phyloP scores from a whole-genome alignment of 2,113 vertebrate species.

The Rhinolophus sinicus region DNA sequence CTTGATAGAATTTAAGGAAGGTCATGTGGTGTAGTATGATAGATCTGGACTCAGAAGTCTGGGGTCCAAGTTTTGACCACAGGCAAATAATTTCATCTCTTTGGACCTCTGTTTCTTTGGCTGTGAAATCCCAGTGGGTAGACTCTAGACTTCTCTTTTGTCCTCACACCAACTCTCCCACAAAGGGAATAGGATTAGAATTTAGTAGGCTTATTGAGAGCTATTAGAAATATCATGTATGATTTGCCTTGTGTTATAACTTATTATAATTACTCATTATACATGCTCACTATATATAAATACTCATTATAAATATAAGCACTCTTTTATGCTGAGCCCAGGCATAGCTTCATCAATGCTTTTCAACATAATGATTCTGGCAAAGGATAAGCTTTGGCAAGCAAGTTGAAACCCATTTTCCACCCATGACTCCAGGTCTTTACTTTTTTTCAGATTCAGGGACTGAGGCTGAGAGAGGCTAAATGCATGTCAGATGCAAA shows the following conservation, averaged over 20 bases:
- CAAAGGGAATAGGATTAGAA: conserved; percentile 38
- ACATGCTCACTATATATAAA: conserved; percentile 77
- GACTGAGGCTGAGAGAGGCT: conserved; percentile 25
- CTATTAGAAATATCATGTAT: conserved; percentile 70
- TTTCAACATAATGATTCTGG: conserved; percentile 79
- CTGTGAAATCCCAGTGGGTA: background rate
- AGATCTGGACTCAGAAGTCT: background rate
- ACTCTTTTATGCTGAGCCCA: conserved; percentile 73
- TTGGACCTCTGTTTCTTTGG: background rate
- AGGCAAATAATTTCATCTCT: conserved; percentile 41
- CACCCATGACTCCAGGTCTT: conserved; percentile 76
- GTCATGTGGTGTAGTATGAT: background rate
- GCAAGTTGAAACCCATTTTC: conserved; percentile 76
- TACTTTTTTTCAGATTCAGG: conserved; percentile 26
- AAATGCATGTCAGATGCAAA: conserved; percentile 62
- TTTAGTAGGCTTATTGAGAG: conserved; percentile 71
- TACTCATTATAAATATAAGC: conserved; percentile 78
- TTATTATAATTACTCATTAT: conserved; percentile 78
- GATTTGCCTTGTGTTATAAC: conserved; percentile 68
- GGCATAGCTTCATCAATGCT: conserved; percentile 57
- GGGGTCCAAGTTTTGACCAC: background rate
- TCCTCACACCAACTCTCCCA: conserved; percentile 39
- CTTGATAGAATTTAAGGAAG: background rate
- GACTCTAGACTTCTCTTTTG: background rate
- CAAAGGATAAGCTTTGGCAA: conserved; percentile 72